Evolutionary conservation across 2,113 vertebrate genomes (phyloP).

Genomic region (Neolamprologus kungweensis): DNA sequence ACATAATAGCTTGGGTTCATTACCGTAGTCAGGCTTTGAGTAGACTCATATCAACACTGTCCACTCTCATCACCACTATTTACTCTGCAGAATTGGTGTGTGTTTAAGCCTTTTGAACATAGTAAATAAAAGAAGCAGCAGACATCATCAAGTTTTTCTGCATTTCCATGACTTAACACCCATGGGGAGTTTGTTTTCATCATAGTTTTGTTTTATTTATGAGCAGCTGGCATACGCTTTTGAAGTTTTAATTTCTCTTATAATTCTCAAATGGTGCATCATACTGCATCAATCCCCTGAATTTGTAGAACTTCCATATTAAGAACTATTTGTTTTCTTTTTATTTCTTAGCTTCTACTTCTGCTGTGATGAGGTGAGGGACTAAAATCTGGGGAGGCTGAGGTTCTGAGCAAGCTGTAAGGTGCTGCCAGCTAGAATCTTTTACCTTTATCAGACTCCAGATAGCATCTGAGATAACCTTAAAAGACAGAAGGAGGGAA

Average conservation of each 20-base stretch:
- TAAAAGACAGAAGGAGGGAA: background rate
- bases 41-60: background rate
- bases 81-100: background rate
- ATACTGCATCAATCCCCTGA: background rate
- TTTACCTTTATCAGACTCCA: constrained; percentile 36
- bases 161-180: background rate
- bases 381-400: constrained; percentile 6
- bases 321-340: background rate
- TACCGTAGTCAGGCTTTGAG: background rate
- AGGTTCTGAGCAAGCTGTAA: background rate
- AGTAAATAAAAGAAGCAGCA: background rate
- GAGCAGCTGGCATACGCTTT: background rate
- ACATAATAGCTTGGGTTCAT: constrained; percentile 6
- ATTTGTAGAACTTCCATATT: background rate
- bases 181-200: background rate
- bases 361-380: background rate
- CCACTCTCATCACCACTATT: constrained; percentile 6
- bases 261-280: background rate
- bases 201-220: background rate
- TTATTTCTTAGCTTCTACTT: background rate
- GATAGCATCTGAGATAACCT: constrained; percentile 44
- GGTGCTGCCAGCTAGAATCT: constrained; percentile 31
- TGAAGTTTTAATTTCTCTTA: background rate
- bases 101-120: background rate
- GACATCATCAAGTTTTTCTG: background rate